These are phyloP conservation scores for Piscicola geometra DNA, from an alignment of 2,888 invertebrate species.

Conservation along the genomic window DNA sequence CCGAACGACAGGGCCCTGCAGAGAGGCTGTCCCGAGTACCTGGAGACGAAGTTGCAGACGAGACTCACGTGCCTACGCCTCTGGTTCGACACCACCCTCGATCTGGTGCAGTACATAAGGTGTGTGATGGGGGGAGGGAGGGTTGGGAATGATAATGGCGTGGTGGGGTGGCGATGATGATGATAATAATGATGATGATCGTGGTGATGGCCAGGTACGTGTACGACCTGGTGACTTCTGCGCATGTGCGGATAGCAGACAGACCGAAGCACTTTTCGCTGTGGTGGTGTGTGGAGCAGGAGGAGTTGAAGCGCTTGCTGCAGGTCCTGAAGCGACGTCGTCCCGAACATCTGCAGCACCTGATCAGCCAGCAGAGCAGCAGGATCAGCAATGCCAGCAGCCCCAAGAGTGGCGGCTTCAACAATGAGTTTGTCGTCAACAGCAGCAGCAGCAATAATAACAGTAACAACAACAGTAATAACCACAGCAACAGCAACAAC, in stretches of 20 bases:
- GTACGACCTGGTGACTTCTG: constrained; percentile 50
- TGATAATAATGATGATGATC: constrained; percentile 5
- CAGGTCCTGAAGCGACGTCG: constrained; percentile 21
- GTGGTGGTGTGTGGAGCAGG: constrained; percentile 52
- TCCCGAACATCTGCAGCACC: neutral
- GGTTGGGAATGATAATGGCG: neutral
- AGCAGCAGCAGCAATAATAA: neutral
- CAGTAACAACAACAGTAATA: neutral
- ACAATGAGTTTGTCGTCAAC: too few species aligned
- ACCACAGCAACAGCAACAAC: constrained; percentile 7
- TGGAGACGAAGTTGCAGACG: constrained; percentile 64
- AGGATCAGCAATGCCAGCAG: neutral
- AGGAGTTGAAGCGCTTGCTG: constrained; percentile 38
- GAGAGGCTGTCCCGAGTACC: constrained; percentile 68
- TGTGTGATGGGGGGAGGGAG: too few species aligned
- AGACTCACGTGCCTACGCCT: constrained; percentile 76
- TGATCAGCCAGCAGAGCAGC: neutral
- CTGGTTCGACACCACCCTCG: constrained; percentile 84
- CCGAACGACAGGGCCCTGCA: constrained; percentile 78
- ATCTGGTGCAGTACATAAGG: constrained; percentile 61
- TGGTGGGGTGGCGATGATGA: too few species aligned
- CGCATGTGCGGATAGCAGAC: constrained; percentile 28
- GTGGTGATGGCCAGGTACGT: constrained; percentile 59
- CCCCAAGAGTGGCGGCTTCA: neutral
- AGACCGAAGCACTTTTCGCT: constrained; percentile 45